Conservation (phyloP, 2,888 invertebrate genomes). For the Hypselothyrea guttata region DNA sequence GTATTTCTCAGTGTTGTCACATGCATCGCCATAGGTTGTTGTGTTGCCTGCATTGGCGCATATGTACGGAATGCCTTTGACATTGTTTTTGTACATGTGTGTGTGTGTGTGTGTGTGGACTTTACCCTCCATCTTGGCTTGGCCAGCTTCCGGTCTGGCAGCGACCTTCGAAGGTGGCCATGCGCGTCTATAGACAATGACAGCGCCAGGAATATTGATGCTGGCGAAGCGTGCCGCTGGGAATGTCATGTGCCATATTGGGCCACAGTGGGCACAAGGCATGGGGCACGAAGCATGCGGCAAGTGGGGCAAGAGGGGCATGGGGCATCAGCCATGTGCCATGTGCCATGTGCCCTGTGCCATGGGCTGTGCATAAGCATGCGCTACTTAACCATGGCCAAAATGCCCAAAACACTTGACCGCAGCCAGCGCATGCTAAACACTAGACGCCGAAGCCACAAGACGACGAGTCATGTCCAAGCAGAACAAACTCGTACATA, state of each 20-base stretch:
- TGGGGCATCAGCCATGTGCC: background rate
- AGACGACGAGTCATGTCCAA: background rate
- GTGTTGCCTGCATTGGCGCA: constrained; percentile 4
- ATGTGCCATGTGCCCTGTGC: background rate
- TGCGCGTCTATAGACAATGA: constrained; percentile 44
- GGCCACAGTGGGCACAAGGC: constrained; percentile 6
- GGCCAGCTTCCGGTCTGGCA: constrained; percentile 6
- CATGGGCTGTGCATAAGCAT: constrained; percentile 24
- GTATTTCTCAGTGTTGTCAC: background rate
- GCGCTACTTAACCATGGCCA: background rate
- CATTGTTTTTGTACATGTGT: background rate
- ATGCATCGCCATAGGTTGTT: background rate
- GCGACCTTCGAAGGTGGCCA: constrained; percentile 47
- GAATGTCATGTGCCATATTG: constrained; percentile 57
- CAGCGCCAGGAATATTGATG: constrained; percentile 61
- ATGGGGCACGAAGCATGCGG: background rate
- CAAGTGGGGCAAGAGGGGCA: background rate
- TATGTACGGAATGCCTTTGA: no score
- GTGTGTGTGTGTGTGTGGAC: constrained; percentile 18
- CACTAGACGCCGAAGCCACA: constrained; percentile 30
- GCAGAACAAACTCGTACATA: constrained; percentile 17
- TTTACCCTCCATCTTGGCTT: constrained; percentile 3
- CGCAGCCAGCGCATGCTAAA: constrained; percentile 44
- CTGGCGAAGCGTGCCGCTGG: constrained; percentile 60
- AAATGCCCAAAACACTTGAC: constrained; percentile 16